Evolutionary conservation across 1,140 invertebrate genomes (phyloP).

Genomic region (Diachasma alloeum): DNA sequence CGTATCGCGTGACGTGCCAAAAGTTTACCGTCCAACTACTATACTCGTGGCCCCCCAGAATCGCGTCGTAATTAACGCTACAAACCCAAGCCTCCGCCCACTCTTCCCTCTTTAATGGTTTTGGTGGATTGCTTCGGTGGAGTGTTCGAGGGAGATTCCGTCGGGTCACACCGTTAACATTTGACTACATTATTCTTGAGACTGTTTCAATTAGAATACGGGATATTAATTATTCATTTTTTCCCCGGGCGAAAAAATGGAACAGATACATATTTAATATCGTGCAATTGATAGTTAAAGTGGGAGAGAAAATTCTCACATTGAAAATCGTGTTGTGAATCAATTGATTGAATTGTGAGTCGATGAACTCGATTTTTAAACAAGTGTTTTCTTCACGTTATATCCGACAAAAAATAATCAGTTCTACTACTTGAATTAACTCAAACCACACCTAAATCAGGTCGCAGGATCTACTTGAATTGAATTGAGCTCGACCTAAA

Average conservation of each 20-base stretch:
- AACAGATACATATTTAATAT: not conserved
- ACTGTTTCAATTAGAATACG: conserved; percentile 5
- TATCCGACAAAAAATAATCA: no score
- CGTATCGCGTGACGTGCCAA: conserved; percentile 14
- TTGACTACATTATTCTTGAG: conserved; percentile 4
- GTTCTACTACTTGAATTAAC: no score
- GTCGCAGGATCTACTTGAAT: no score
- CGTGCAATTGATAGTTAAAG: no score
- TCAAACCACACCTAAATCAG: no score
- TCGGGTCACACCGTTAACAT: not conserved
- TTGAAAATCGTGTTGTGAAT: no score
- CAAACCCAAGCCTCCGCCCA: not conserved
- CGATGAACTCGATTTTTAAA: no score
- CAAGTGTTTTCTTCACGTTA: no score
- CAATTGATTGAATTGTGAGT: no score
- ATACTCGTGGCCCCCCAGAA: not conserved
- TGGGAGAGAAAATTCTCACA: no score
- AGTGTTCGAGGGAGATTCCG: conserved; percentile 3
- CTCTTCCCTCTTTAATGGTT: not conserved
- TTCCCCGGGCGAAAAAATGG: not conserved
- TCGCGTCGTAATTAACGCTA: conserved; percentile 24
- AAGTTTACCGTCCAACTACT: conserved; percentile 19
- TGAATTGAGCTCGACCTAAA: no score
- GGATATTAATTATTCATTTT: not conserved
- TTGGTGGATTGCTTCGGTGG: not conserved